Evolutionary conservation across 2,888 invertebrate species (phyloP).

Genomic region (Zhengitettix transpicula): DNA sequence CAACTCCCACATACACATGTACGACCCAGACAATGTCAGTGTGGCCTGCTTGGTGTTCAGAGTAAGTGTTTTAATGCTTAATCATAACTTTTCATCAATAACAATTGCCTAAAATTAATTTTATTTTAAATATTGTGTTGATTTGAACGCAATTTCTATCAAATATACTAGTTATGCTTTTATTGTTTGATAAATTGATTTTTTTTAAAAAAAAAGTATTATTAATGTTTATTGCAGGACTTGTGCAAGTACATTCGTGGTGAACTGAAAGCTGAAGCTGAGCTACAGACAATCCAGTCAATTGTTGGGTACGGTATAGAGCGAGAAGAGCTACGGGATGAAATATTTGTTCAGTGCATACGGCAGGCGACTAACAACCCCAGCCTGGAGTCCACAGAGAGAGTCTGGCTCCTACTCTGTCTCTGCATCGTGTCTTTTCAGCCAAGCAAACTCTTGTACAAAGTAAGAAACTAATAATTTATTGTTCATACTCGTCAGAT

Average conservation of each 20-base stretch:
- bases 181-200: no score
- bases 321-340: slow-evolving; percentile 80
- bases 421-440: slow-evolving; percentile 84
- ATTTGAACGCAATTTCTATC: no score
- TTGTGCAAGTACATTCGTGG: slow-evolving; percentile 78
- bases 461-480: slow-evolving; percentile 24
- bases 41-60: slow-evolving; percentile 80
- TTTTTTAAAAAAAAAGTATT: no score
- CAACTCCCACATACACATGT: slow-evolving; percentile 85
- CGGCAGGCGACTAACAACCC: slow-evolving; percentile 83
- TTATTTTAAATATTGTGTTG: no score
- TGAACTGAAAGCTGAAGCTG: slow-evolving; percentile 69
- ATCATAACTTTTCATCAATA: no score
- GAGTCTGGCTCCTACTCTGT: slow-evolving; percentile 78
- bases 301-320: slow-evolving; percentile 77
- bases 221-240: slow-evolving; percentile 38
- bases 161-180: no score
- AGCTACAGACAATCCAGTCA: slow-evolving; percentile 66
- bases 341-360: slow-evolving; percentile 77
- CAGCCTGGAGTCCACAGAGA: slow-evolving; percentile 61
- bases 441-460: slow-evolving; percentile 65
- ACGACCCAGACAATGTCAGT: slow-evolving; percentile 85
- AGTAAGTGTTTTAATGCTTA: slow-evolving; percentile 50
- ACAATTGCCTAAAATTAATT: no score
- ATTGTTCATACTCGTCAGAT: no score